These are phyloP conservation scores for Limnephilus auricula DNA, from an alignment of 2,888 invertebrate genomes.

Conservation along the genomic window DNA sequence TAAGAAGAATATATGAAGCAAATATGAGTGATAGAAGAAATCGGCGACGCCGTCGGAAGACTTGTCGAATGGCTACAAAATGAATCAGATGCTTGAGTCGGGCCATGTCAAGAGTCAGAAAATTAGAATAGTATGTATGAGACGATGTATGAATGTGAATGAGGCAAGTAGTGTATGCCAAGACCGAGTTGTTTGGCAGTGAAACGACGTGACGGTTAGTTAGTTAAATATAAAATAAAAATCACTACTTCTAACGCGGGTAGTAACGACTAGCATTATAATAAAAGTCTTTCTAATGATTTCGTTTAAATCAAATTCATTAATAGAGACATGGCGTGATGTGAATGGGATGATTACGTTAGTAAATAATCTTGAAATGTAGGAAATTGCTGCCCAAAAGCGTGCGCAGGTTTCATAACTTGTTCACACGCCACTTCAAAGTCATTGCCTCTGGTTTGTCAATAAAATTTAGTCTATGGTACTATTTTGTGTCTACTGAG, in stretches of 20 bases:
- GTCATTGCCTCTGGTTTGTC: background rate
- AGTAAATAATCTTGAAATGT: slow-evolving; percentile 1
- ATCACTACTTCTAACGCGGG: background rate
- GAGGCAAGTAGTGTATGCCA: no score
- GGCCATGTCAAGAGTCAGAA: no score
- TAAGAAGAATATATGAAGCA: no score
- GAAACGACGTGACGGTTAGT: no score
- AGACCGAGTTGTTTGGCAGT: no score
- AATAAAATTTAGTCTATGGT: background rate
- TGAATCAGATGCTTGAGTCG: no score
- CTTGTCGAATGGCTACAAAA: no score
- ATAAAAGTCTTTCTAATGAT: background rate
- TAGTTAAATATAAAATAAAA: no score
- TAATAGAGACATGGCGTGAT: background rate
- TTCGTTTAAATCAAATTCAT: background rate
- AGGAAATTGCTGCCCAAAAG: background rate
- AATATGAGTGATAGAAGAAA: no score
- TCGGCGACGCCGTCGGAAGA: no score
- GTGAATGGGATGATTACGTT: background rate
- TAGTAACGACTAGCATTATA: background rate
- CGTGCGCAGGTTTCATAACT: slow-evolving; percentile 13
- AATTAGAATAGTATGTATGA: no score
- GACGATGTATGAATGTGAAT: no score
- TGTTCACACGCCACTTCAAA: slow-evolving; percentile 9
- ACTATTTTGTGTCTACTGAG: background rate